phyloP scores from a whole-genome alignment of 92 coral and sea anemone genomes.

The Epizoanthus ramosus region DNA sequence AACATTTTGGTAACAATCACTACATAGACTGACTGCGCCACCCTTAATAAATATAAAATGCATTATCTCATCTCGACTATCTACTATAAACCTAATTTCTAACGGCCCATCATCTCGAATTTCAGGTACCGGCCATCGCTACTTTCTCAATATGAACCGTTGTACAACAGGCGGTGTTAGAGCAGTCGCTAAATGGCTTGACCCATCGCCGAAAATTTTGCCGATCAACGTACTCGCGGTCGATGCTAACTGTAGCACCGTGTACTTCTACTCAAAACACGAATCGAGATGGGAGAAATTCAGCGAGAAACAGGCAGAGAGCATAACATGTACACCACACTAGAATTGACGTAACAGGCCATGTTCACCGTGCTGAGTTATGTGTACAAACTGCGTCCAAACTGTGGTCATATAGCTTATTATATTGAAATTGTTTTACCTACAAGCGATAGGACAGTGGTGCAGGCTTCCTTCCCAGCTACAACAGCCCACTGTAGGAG shows the following conservation, averaged over 20 bases:
- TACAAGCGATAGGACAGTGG: too few relatives aligned
- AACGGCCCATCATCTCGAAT: neutral
- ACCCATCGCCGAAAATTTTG: conserved; percentile 70
- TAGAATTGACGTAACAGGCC: neutral
- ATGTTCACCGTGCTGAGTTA: too few relatives aligned
- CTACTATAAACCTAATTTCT: neutral
- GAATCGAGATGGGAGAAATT: conserved; percentile 49
- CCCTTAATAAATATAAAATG: too few relatives aligned
- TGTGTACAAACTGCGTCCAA: too few relatives aligned
- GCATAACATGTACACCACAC: neutral
- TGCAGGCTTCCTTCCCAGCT: too few relatives aligned
- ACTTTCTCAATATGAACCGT: conserved; percentile 77
- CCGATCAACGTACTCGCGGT: conserved; percentile 73
- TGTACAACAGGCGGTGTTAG: conserved; percentile 85
- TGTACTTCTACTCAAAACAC: conserved; percentile 58
- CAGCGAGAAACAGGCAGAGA: neutral
- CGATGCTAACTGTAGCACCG: conserved; percentile 36
- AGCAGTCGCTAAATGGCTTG: conserved; percentile 74
- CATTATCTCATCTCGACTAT: too few relatives aligned
- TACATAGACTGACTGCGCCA: too few relatives aligned
- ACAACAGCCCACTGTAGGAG: too few relatives aligned
- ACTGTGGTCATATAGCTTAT: too few relatives aligned
- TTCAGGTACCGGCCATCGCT: conserved; percentile 41
- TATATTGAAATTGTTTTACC: too few relatives aligned
- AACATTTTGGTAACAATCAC: too few relatives aligned